Evolutionary conservation across 2,113 vertebrate species (phyloP), one percentile per base, ranked within the genome.

Genomic region (Tangachromis dhanisi): DNA sequence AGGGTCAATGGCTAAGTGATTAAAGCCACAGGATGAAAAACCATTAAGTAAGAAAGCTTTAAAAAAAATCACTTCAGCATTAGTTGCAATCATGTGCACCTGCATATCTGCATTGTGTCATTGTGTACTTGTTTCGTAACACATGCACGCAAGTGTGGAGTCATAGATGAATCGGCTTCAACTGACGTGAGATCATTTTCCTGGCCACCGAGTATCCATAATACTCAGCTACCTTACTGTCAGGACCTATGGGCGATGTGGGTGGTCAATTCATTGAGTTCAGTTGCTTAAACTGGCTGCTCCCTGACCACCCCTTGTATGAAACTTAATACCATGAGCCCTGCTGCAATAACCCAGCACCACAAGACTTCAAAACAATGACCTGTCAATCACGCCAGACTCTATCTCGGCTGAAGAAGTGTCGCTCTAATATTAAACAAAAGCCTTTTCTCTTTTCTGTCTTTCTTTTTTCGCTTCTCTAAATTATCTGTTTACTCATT

Each of bases 331-430:
- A 93, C 90, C 88, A 21, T 3, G 47, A 92, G 88, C 87, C 94
- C 90, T 88, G 83, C 91, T 95, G 92, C 88, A 94, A 96, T 92
- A 95, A 96, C 95, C 95, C 84, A 19, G 89, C 85, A 66, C 86
- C 73, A 83, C 81, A n/a, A 73, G 92, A 85, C 82, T 87, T 71
- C 33, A 86, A 93, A 95, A 94, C 93, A 92, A 93, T 93, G 91
- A 86, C 84, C 89, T 90, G 95, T 91, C 95, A 95, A 61, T 96
- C 95, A 95, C 42, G 61, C 5, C 40, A 42, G 84, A 87, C 76
- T 45, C 71, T 66, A 66, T 71, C 80, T 42, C 9, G 61, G 26
- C 85, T 78, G 31, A 83, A 59, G 71, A 83, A 71, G 40, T 83
- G 76, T 86, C 35, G 4, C 26, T 57, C 29, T n/a, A 24, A 7